Evolutionary conservation across 2,797 vertebrate genomes (phyloP), one percentile per base, ranked within the genome.

Genomic region (Danio albolineatus): DNA sequence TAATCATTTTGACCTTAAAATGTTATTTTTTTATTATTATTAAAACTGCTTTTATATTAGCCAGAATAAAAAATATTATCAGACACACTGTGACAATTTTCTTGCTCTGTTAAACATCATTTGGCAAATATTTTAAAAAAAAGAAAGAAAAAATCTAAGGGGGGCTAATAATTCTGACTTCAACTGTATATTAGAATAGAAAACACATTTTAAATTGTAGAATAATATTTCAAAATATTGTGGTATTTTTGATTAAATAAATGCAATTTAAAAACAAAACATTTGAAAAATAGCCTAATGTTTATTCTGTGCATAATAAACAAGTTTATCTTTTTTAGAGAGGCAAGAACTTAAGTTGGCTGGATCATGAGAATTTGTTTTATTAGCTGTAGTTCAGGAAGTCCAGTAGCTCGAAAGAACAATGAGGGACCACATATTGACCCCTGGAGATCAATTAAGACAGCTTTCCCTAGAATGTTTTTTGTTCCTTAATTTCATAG

Each of bases 381-480:
- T 1, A 53, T 16, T 53, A n/a, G 41, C 9, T 1, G 38, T 5
- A 10, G 9, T 54, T 53, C 38, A 54, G 48, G 73, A 76, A 64
- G 39, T 17, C 28, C 59, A 14, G 38, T 64, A n/a, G 0, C n/a
- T 75, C 38, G 41, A 19, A 57, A 75, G 49, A 76, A 76, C 60
- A 64, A 76, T 43, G 48, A 54, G 4, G 38, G 60, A 13, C 38
- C 13, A 28, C 46, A 76, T 16, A 64, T 64, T 51, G 9, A 1
- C 38, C 60, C 36, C 73, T 19, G 12, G 73, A 76, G 60, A 76
- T 17, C 13, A 64, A 54, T 64, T 64, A 64, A 70, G 16, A 73
- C 28, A 5, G 48, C 17, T 76, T 76, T 54, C 36, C 38, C 51
- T 16, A 76, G 59, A 64, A 75, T 75, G n/a, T 64, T 76, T 48